A percentile compares a stretch with the other conserved stretches of the same genome.
Evolutionary conservation across 1,140 invertebrate genomes (phyloP).

Genomic region (Drosophila sturtevanti): DNA sequence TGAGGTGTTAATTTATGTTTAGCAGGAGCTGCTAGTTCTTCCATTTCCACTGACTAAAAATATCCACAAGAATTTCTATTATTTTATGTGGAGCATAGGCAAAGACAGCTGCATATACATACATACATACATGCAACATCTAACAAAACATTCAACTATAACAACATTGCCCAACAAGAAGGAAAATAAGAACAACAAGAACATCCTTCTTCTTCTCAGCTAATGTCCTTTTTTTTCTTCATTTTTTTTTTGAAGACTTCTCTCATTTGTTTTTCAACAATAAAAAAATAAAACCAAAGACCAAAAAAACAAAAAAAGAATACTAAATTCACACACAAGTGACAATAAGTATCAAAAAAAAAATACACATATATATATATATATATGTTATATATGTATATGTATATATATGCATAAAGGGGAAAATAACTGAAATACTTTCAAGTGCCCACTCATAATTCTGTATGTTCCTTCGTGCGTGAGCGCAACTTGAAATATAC

Average conservation of each 20-base stretch:
- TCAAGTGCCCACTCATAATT: constrained; percentile 69
- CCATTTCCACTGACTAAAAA: constrained; percentile 1
- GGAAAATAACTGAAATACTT: constrained; percentile 51
- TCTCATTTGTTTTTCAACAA: constrained; percentile 71
- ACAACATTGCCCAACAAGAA: constrained; percentile 40
- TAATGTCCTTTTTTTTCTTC: constrained; percentile 24
- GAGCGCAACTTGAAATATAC: constrained; percentile 46
- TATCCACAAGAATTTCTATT: constrained; percentile 36
- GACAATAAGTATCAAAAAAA: constrained; percentile 56
- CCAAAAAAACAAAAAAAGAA: constrained; percentile 3
- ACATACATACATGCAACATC: no score
- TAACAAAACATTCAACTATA: constrained; percentile 37
- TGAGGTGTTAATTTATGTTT: constrained; percentile 78
- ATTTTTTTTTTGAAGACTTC: constrained; percentile 31
- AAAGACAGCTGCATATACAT: constrained; percentile 45
- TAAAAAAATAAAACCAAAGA: constrained; percentile 27
- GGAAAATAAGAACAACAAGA: constrained; percentile 41
- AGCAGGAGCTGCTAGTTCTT: constrained; percentile 22
- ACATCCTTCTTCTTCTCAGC: constrained; percentile 42
- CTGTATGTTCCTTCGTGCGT: constrained; percentile 42
- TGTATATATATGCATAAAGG: no score
- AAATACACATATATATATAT: constrained; percentile 30
- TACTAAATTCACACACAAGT: constrained; percentile 51
- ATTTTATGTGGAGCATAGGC: constrained; percentile 54
- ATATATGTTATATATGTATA: no score